Evolutionary conservation across 1,140 invertebrate genomes (phyloP), one percentile per base, ranked within the genome.

Genomic region (Octopus sinensis): DNA sequence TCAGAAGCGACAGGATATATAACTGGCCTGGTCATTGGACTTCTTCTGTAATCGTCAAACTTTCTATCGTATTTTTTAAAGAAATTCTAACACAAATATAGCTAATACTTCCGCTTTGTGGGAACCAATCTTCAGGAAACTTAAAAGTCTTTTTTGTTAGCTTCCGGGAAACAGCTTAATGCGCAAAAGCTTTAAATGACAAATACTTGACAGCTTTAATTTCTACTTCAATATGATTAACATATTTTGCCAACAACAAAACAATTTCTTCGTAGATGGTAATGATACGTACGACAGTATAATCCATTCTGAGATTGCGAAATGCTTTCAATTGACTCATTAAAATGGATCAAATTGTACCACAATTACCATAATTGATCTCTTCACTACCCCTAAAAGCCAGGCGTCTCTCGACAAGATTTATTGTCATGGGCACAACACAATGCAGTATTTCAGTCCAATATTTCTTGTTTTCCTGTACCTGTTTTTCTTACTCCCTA

Each of bases 121-220:
- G 53, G 53, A 79, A 51, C 78, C 78, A 53, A 4, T 79, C n/a
- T 79, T 4, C 53, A 79, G 78, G 78, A 79, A 79, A 62, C 3
- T 62, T 79, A 54, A 23, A 79, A 80, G 73, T 80, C 79, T 80
- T 73, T 80, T 80, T 43, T 73, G 23, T 43, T 13, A 52, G 79
- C 62, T 75, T 51, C 51, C 23, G 5, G 4, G 5, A 43, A 73
- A 5, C 51, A 52, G 52, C 56, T 73, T 80, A 80, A 17, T n/a
- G 43, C 23, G 43, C 51, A 75, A 80, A 73, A n/a, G 54, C 13
- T 43, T 43, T 43, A 80, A 80, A 6, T 6, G 56, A 73, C 9
- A 77, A 30, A 17, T 77, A 77, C 1, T 51, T 51, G 43, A 9
- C 30, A 9, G n/a, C 52, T 77, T 77, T 80, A 51, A 80, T 5